These are phyloP conservation scores for Pogonomyrmex barbatus DNA, from an alignment of 1,140 invertebrate genomes.

Conservation along the genomic window DNA sequence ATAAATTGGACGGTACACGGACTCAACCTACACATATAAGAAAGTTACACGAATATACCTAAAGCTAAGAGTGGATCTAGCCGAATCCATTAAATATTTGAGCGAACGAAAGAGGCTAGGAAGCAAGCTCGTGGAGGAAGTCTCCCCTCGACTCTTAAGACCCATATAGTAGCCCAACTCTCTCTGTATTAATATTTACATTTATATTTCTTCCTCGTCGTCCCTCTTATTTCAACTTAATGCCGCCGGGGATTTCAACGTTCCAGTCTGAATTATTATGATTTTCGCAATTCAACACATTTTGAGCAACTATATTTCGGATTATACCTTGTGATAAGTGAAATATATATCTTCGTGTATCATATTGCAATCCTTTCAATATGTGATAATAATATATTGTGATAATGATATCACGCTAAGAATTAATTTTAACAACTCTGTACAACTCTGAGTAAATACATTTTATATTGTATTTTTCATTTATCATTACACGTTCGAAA, in stretches of 20 bases:
- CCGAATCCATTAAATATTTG: conserved; percentile 77
- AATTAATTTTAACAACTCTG: background rate
- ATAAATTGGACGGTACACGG: conserved; percentile 49
- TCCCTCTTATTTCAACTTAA: conserved; percentile 73
- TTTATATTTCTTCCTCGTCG: conserved; percentile 76
- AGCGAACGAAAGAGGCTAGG: conserved; percentile 70
- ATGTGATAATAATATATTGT: no score
- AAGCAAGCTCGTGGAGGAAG: conserved; percentile 66
- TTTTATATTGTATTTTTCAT: no score
- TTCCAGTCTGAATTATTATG: conserved; percentile 65
- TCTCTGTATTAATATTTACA: conserved; percentile 77
- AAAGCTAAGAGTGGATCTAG: conserved; percentile 67
- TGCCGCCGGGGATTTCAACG: conserved; percentile 65
- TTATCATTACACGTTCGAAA: no score
- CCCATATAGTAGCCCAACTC: conserved; percentile 65
- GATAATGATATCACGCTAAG: background rate
- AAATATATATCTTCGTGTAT: background rate
- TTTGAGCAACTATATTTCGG: conserved; percentile 35
- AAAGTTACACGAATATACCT: conserved; percentile 51
- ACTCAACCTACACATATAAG: background rate
- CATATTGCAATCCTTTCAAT: background rate
- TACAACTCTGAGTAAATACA: no score
- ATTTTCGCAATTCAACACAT: conserved; percentile 62
- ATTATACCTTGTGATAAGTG: conserved; percentile 33
- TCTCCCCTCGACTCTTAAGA: conserved; percentile 70